Conservation (phyloP, 2,113 vertebrate genomes). For the Phylloscopus whistleri region DNA sequence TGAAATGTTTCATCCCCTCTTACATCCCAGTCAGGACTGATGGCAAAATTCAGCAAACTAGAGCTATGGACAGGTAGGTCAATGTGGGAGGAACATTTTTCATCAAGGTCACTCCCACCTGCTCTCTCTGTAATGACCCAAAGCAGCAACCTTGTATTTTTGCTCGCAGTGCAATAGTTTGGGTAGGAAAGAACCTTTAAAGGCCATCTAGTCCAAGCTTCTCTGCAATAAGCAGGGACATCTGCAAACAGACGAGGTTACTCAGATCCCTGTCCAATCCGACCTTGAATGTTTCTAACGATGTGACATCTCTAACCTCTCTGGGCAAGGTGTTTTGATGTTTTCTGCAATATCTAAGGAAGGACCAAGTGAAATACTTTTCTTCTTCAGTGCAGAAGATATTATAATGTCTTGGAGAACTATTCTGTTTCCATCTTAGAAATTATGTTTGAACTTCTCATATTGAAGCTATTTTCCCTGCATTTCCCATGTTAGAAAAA, state of each 20-base stretch:
- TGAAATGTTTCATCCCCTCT: not conserved
- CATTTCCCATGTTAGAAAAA: not conserved
- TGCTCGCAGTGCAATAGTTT: not conserved
- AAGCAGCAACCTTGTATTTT: not conserved
- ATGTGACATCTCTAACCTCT: not conserved
- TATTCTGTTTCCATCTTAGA: not conserved
- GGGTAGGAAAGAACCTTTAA: not conserved
- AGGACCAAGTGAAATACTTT: not conserved
- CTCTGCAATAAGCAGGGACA: not conserved
- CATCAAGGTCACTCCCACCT: too few relatives aligned
- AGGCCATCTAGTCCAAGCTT: not conserved
- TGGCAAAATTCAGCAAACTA: not conserved
- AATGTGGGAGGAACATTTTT: not conserved
- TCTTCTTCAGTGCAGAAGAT: not conserved
- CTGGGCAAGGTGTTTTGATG: not conserved
- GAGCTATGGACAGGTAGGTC: not conserved
- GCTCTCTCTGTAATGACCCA: rapidly evolving
- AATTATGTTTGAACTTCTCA: not conserved
- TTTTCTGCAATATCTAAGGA: not conserved
- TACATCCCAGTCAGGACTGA: rapidly evolving
- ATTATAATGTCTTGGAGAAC: not conserved
- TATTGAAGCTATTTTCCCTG: not conserved
- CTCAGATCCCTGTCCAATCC: not conserved
- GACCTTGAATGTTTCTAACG: not conserved
- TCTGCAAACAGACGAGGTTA: not conserved